Evolutionary conservation across 2,888 invertebrate genomes (phyloP).

Genomic region (Oxytorus armatus): DNA sequence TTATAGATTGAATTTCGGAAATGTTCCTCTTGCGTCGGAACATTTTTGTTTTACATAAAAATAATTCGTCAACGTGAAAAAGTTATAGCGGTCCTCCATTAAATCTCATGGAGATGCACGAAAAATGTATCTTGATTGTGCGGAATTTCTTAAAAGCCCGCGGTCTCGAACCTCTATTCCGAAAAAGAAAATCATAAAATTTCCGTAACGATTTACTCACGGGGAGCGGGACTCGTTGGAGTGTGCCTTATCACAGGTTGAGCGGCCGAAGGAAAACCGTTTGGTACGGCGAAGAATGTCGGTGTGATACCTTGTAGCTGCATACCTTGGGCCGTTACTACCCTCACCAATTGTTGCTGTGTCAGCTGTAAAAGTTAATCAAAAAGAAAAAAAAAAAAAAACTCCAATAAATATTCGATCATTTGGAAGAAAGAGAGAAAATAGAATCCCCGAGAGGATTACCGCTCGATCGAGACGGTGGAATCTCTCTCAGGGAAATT

Average conservation of each 20-base stretch:
- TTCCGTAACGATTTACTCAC: conserved; percentile 74
- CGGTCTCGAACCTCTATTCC: no score
- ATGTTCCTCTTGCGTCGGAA: no score
- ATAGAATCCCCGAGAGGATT: not conserved
- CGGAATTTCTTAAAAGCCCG: not conserved
- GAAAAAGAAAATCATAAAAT: not conserved
- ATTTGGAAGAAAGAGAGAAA: not conserved
- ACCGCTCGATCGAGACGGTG: conserved; percentile 1
- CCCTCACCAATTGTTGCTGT: conserved; percentile 87
- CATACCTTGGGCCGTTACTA: conserved; percentile 87
- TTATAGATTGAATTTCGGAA: no score
- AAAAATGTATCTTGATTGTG: not conserved
- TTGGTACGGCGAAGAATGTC: conserved; percentile 83
- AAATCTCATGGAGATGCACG: not conserved
- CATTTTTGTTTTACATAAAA: no score
- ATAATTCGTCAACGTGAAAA: no score
- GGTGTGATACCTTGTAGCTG: conserved; percentile 85
- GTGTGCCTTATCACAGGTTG: conserved; percentile 83
- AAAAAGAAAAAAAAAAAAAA: no score
- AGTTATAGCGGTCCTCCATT: no score
- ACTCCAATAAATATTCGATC: conserved; percentile 41
- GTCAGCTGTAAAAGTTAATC: conserved; percentile 82
- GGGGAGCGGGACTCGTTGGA: conserved; percentile 82
- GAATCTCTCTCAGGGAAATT: conserved; percentile 15
- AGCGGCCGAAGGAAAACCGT: conserved; percentile 82